A percentile compares a stretch with the other conserved stretches of the same genome.
phyloP scores from a whole-genome alignment of 2,888 invertebrate species.

The Eurytoma californica region DNA sequence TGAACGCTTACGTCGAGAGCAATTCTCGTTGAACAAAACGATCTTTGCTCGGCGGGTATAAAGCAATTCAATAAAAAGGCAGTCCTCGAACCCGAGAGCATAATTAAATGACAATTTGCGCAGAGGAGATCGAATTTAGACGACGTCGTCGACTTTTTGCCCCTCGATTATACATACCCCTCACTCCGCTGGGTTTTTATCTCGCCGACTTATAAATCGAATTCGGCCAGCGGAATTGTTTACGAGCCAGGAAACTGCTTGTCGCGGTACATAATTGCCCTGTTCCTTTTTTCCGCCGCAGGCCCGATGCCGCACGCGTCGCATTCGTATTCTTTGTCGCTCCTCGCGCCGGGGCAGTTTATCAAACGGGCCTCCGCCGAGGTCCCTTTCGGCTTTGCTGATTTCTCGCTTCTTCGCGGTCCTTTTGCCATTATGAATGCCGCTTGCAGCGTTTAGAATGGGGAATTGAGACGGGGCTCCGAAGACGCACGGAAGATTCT shows the following conservation, averaged over 20 bases:
- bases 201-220: slow-evolving; percentile 32
- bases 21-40: no score
- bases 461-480: no score
- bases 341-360: slow-evolving; percentile 54
- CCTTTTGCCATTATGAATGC: slow-evolving; percentile 27
- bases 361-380: slow-evolving; percentile 40
- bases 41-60: no score
- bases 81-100: not conserved
- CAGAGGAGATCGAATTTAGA: slow-evolving; percentile 9
- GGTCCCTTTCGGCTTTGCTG: slow-evolving; percentile 28
- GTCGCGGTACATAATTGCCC: not conserved
- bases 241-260: slow-evolving; percentile 5
- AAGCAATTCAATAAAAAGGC: no score
- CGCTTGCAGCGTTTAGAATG: slow-evolving; percentile 5
- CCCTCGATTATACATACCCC: slow-evolving; percentile 7
- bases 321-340: slow-evolving; percentile 39
- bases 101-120: not conserved
- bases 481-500: no score
- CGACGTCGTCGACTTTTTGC: slow-evolving; percentile 1
- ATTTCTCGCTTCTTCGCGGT: slow-evolving; percentile 10
- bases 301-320: slow-evolving; percentile 8
- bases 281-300: slow-evolving; percentile 8
- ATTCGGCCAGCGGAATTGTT: slow-evolving; percentile 18
- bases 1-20: no score
- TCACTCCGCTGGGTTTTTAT: not conserved